Evolutionary conservation across 92 coral and sea anemone genomes (phyloP), one percentile per base, ranked within the genome.

Genomic region (Anthopleura xanthogrammica): DNA sequence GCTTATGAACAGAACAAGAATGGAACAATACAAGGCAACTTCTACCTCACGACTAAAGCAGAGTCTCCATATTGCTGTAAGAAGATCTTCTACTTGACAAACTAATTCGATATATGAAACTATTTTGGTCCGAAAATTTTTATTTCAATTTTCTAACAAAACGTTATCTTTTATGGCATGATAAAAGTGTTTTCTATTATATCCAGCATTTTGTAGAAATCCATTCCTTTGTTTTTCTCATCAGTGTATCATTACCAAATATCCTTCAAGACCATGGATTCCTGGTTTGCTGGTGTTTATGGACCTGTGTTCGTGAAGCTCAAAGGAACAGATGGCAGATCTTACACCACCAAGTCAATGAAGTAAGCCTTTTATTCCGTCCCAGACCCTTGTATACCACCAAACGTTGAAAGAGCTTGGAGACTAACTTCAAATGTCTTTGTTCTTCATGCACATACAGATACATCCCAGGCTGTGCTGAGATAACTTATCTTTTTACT

Each of bases 241-340:
- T 41, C 74, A 85, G 88, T 40, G 41, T 58, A 85, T 24, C 88
- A 85, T 71, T 85, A 85, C 41, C 77, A 85, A 48, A 85, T 85
- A 13, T 41, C 78, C 42, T 73, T 85, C 56, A 78, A 79, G 72
- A 85, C 83, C 14, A 79, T 85, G 83, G 72, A 54, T 55, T 85
- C 88, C 24, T 85, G 88, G 88, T 85, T 77, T 43, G 88, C 88
- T 20, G 88, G 88, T 29, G 41, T 85, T 29, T 85, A 85, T 79
- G 88, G 88, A 3, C 88, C 88, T n/a, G 88, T 85, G 39, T 85
- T 79, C 19, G 83, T 85, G 6, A 71, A 85, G 72, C 88, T 85
- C 20, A 78, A 85, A 41, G 88, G 88, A 70, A 80, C 82, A 29
- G 40, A 79, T 68, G 88, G 88, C n/a, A 80, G 46, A 24, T 85